Conservation (phyloP, 2,113 vertebrate genomes). For the Ammospiza nelsoni region DNA sequence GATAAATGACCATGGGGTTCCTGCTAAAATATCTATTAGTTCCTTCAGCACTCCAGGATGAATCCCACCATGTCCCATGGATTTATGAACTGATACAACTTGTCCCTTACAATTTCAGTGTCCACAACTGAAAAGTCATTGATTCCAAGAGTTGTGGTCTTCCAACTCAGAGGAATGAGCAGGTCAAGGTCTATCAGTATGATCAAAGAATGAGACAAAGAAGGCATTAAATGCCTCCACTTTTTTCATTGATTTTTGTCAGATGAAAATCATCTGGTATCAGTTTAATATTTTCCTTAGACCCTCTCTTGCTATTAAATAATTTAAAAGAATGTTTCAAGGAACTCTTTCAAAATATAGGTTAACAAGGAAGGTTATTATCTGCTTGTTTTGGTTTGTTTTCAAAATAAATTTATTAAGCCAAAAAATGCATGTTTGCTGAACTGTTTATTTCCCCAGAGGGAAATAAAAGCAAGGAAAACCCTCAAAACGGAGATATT, state of each 20-base stretch:
- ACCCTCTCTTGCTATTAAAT: neutral
- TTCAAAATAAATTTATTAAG: neutral
- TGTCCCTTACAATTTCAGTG: neutral
- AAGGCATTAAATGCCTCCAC: neutral
- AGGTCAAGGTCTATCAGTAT: neutral
- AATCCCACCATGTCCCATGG: neutral
- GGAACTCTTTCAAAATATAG: neutral
- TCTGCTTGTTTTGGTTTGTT: neutral
- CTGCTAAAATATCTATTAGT: neutral
- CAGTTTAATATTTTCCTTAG: neutral
- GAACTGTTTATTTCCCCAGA: neutral
- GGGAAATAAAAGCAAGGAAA: neutral
- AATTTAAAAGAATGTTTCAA: neutral
- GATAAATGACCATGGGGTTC: fast-evolving
- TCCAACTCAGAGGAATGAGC: neutral
- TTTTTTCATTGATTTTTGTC: neutral
- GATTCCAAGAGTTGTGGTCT: neutral
- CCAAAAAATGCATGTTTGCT: neutral
- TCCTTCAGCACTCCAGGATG: neutral
- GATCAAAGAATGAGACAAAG: neutral
- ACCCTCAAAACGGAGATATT: neutral
- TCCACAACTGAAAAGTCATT: neutral
- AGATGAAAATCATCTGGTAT: neutral
- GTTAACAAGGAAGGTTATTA: neutral
- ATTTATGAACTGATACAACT: neutral